phyloP scores from a whole-genome alignment of 2,797 vertebrate genomes.

The Gymnopithys bicolor region DNA sequence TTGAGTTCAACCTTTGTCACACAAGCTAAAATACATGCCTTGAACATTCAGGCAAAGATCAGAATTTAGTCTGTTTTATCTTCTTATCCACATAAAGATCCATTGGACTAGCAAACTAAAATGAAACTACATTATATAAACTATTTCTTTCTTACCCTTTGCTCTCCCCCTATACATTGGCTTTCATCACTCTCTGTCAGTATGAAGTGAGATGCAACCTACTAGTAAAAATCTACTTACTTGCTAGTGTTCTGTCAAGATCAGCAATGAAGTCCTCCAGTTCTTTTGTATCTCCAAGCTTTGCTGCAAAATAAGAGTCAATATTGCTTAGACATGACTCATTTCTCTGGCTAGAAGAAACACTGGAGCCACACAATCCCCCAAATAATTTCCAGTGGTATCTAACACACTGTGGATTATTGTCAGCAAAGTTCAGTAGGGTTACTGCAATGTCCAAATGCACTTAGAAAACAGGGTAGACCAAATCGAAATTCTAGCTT shows the following conservation, averaged over 20 bases:
- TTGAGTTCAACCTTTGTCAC: background rate
- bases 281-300: conserved; percentile 97
- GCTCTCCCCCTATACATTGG: too few relatives aligned
- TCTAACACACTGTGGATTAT: background rate
- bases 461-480: background rate
- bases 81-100: background rate
- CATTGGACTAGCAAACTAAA: background rate
- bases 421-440: rapidly evolving
- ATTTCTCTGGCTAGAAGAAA: background rate
- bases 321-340: background rate
- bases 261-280: conserved; percentile 97
- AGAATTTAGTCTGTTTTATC: background rate
- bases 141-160: background rate
- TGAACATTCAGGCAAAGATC: background rate
- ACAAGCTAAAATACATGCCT: background rate
- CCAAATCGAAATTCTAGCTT: background rate
- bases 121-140: background rate
- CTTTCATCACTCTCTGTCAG: background rate
- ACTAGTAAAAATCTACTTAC: conserved; percentile 78
- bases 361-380: rapidly evolving
- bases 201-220: background rate
- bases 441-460: background rate
- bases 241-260: conserved; percentile 94
- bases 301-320: conserved; percentile 82
- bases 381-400: background rate